Evolutionary conservation across 2,888 invertebrate species (phyloP).

Genomic region (Pyralis farinalis): DNA sequence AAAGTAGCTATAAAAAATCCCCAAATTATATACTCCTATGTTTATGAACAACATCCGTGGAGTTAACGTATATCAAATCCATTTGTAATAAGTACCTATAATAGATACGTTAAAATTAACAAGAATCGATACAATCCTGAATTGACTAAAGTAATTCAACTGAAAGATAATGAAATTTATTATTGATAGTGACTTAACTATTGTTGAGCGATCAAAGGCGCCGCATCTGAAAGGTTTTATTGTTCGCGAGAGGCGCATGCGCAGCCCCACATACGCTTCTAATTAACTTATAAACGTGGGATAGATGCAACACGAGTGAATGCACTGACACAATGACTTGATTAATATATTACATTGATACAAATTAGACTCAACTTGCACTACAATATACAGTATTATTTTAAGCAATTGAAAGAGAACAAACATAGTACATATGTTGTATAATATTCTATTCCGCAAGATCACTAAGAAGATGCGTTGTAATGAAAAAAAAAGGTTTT

Average conservation of each 20-base stretch:
- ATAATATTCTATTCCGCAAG: too few relatives aligned
- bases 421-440: too few relatives aligned
- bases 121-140: background rate
- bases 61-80: too few relatives aligned
- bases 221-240: slow-evolving; percentile 61
- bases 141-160: slow-evolving; percentile 2
- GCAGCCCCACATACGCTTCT: slow-evolving; percentile 49
- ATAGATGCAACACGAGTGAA: slow-evolving; percentile 36
- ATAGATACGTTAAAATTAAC: background rate
- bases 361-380: too few relatives aligned
- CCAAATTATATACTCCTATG: too few relatives aligned
- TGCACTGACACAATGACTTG: slow-evolving; percentile 34
- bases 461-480: too few relatives aligned
- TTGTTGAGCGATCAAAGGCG: slow-evolving; percentile 50
- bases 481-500: too few relatives aligned
- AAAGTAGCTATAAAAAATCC: too few relatives aligned
- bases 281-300: slow-evolving; percentile 61
- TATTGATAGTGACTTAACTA: slow-evolving; percentile 19
- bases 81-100: too few relatives aligned
- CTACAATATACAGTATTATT: too few relatives aligned
- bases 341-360: slow-evolving; percentile 4
- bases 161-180: slow-evolving; percentile 1
- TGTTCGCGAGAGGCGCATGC: slow-evolving; percentile 51
- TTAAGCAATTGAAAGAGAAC: too few relatives aligned
- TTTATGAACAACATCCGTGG: background rate